These are phyloP conservation scores for Archips xylosteana DNA, from an alignment of 2,888 invertebrate species.

Conservation along the genomic window DNA sequence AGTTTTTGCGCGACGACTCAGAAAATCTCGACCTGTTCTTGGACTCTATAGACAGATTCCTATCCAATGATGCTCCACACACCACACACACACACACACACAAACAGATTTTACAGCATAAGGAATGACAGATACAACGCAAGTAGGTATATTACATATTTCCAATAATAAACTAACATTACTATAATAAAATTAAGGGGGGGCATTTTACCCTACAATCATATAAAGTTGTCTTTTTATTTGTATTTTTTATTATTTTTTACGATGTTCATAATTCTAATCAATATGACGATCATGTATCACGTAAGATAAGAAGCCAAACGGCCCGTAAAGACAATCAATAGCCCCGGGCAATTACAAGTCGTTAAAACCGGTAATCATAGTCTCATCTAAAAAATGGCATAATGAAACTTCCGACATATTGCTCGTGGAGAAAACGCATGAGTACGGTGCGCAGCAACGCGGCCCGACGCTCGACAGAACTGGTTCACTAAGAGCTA, in stretches of 20 bases:
- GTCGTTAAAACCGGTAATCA: conserved; percentile 72
- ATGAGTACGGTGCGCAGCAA: conserved; percentile 61
- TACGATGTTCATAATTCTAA: not conserved
- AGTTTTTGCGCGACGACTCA: conserved; percentile 7
- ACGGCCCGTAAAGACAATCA: conserved; percentile 55
- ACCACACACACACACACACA: conserved; percentile 10
- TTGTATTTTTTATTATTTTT: not conserved
- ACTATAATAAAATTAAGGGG: no score
- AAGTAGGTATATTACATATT: not conserved
- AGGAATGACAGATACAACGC: not conserved
- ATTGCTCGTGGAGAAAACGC: conserved; percentile 73
- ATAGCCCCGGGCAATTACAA: conserved; percentile 68
- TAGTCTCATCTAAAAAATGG: conserved; percentile 72
- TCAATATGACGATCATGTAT: conserved; percentile 15
- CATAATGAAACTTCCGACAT: conserved; percentile 69
- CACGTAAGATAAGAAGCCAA: conserved; percentile 35
- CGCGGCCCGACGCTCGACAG: conserved; percentile 69
- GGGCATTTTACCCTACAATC: not conserved
- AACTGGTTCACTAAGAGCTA: conserved; percentile 78
- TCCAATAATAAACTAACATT: not conserved
- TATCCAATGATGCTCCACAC: conserved; percentile 11
- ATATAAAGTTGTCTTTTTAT: not conserved
- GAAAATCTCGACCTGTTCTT: conserved; percentile 2
- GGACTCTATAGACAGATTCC: conserved; percentile 10
- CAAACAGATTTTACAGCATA: not conserved